A percentile compares a stretch with the other conserved stretches of the same genome.
phyloP scores from a whole-genome alignment of 2,113 vertebrate species.

The Stercorarius parasiticus region DNA sequence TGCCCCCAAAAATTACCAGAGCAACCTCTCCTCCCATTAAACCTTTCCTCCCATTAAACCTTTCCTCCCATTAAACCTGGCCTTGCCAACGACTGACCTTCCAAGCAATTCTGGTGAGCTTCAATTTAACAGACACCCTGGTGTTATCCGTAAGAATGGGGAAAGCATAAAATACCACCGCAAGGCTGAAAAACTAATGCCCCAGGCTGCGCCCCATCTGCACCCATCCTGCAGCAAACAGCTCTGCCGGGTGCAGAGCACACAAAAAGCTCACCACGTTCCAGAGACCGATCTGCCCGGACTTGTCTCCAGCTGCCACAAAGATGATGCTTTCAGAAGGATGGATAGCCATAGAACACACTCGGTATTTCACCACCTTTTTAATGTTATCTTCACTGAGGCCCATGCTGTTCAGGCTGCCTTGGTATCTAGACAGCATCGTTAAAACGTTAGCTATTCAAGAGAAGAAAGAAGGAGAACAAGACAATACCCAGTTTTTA shows the following conservation, averaged over 20 bases:
- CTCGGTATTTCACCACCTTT: slow-evolving; percentile 79
- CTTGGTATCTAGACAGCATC: slow-evolving; percentile 75
- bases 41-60: not conserved
- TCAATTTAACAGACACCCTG: not conserved
- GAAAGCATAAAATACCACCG: not conserved
- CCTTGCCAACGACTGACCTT: not conserved
- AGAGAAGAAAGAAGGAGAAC: not conserved
- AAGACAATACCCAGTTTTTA: not conserved
- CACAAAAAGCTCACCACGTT: slow-evolving; percentile 76
- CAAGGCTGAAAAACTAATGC: accelerated
- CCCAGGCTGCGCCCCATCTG: not conserved
- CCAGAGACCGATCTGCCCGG: slow-evolving; percentile 86
- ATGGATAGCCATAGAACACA: slow-evolving; percentile 84
- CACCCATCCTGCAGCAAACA: not conserved
- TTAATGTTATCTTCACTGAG: slow-evolving; percentile 67
- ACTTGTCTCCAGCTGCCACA: slow-evolving; percentile 83
- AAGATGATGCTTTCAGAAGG: slow-evolving; percentile 79
- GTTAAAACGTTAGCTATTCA: not conserved
- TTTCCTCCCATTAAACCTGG: not conserved
- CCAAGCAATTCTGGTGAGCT: not conserved
- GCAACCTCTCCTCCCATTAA: not conserved
- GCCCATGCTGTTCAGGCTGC: slow-evolving; percentile 75
- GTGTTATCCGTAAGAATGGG: accelerated
- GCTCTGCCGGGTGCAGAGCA: not conserved
- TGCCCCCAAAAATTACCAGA: not conserved